Base-by-base conservation (phyloP, 2,113 vertebrate genomes). In the Salminus brasiliensis region DNA sequence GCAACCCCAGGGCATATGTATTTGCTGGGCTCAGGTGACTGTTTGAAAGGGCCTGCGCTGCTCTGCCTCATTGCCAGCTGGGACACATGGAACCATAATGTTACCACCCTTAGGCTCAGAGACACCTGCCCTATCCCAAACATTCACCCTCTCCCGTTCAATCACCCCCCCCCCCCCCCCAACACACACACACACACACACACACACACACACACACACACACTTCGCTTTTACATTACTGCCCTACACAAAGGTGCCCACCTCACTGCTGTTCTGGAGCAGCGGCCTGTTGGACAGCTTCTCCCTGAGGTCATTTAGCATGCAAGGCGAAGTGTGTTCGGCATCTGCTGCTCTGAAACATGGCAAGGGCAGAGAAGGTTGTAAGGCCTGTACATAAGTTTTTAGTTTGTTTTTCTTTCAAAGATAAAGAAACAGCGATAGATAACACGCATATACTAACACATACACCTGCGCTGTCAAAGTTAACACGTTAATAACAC, bases 251-350 rank as follows among this genome's bases (percentile, higher is more conserved):
- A 23, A 39, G 73, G 53, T 63, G 30, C 4, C 16, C 34, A 2
- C 47, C 49, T 41, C 34, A 36, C 39, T 6, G 36, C 45, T 74
- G 73, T 47, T 72, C 12, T 70, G 15, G 36, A 25, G 52, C 47
- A 41, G 34, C 49, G 18, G 66, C 57, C 32, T 69, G 52, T 74
- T 85, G 74, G 73, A 80, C 77, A 74, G 83, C 79, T 81, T 87
- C 80, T 87, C 80, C 81, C 75, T 27, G 13, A 60, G n/a, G 49
- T 34, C 68, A 65, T 88, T 88, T 84, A 82, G 76, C 81, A 84
- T 84, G 72, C 86, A 85, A 71, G 80, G 71, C 66, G 52, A 76
- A 62, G 32, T 30, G 57, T 15, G 41, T 43, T 77, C 79, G 87
- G 85, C 84, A 79, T 79, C 83, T 47, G 70, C 81, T 83, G 70